Conservation (phyloP, 2,797 vertebrate species). For the Paramormyrops hopkinsi region DNA sequence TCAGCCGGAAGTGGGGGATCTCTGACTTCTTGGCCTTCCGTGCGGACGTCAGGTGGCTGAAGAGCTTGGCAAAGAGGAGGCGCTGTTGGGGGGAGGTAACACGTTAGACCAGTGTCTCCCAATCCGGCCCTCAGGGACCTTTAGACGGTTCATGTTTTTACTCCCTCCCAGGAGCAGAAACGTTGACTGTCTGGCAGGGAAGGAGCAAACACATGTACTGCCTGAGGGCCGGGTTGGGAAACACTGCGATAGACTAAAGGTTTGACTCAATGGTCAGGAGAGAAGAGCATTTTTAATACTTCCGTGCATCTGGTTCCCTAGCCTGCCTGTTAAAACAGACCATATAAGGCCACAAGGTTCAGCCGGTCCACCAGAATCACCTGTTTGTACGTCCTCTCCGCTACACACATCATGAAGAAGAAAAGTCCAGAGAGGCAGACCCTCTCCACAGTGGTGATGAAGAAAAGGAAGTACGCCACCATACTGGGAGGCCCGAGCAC, state of each 20-base stretch:
- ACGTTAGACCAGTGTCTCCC: background rate
- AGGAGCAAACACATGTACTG: background rate
- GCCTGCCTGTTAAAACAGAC: background rate
- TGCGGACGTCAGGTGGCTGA: conserved; percentile 93
- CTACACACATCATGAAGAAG: conserved; percentile 99
- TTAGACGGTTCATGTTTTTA: background rate
- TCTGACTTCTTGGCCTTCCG: conserved; percentile 95
- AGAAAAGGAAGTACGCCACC: conserved; percentile 57
- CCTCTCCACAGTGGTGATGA: conserved; percentile 80
- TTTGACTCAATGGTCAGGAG: background rate
- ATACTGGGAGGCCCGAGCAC: conserved; percentile 61
- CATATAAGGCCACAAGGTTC: background rate
- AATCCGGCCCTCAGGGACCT: background rate
- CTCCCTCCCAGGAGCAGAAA: background rate
- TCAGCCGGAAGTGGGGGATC: conserved; percentile 95
- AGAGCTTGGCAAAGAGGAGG: conserved; percentile 92
- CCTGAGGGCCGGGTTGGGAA: background rate
- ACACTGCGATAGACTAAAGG: background rate
- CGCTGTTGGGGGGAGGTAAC: conserved; percentile 58
- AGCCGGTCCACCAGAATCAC: conserved; percentile 44
- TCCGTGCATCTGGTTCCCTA: background rate
- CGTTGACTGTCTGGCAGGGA: background rate
- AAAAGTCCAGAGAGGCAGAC: conserved; percentile 87
- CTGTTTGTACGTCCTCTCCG: conserved; percentile 96
- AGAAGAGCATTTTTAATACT: background rate